Evolutionary conservation across 2,888 invertebrate genomes (phyloP), one percentile per base, ranked within the genome.

Genomic region (Itoplectis maculator): DNA sequence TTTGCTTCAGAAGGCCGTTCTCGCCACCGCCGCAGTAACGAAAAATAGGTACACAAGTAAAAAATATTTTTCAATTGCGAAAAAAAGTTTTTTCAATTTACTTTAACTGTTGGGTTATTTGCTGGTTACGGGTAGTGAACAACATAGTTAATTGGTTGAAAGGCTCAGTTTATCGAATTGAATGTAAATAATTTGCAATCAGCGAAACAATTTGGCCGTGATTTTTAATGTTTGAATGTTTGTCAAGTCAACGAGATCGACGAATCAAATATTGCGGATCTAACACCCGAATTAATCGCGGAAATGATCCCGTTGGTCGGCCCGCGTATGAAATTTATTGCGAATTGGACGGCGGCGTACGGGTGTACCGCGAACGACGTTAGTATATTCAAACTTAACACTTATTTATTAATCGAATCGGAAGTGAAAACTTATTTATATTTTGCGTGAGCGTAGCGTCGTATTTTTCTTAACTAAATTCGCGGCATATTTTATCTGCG

Each of bases 261-360:
- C 2, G 63, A 63, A 9, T 13, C 63, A 35, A 74, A 49, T 20
- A 40, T 65, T 8, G 49, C 63, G 4, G 63, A 49, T 13, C 63
- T 63, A 20, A 51, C 49, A 51, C 63, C 51, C n/a, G 23, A n/a
- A 20, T 20, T 51, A 9, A 74, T 74, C 40, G 40, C 49, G 47
- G 63, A 74, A 29, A 23, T 65, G 51, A 49, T 74, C 51, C 63
- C 51, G 40, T 49, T 51, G 23, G 45, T 74, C 13, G 63, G 63
- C 8, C 23, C 51, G 9, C 40, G 63, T 13, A 63, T 63, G n/a
- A 49, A 37, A 37, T 74, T 74, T 74, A 23, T 74, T 7, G 49
- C 49, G n/a, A 74, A 65, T 51, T 74, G 63, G 74, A 63, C 15
- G 13, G 51, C 15, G 11, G 40, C 63, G 3, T 74, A 63, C 15